Evolutionary conservation across 2,113 vertebrate species (phyloP).

Genomic region (Casuarius casuarius): DNA sequence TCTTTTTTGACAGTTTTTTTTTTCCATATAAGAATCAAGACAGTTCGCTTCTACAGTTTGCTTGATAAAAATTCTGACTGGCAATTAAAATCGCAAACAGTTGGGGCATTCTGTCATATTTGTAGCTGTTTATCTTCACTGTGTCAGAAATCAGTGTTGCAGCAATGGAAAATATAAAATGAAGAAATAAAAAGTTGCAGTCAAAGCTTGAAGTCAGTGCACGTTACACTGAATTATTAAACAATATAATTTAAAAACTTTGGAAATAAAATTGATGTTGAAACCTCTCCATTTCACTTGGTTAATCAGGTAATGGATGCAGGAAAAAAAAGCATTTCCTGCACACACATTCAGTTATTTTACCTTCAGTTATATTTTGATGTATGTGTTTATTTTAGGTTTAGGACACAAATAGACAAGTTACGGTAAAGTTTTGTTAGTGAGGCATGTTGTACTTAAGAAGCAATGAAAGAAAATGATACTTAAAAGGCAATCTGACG

Average conservation of each 20-base stretch:
- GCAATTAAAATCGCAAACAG: constrained; percentile 8
- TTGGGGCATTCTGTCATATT: background rate
- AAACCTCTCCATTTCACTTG: constrained; percentile 1
- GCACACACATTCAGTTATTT: background rate
- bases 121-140: constrained; percentile 12
- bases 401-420: background rate
- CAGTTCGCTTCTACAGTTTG: background rate
- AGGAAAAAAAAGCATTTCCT: background rate
- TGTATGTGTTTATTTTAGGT: background rate
- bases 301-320: background rate
- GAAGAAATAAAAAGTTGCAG: background rate
- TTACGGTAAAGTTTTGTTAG: background rate
- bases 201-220: background rate
- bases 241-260: constrained; percentile 31
- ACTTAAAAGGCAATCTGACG: background rate
- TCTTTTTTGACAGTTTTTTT: background rate
- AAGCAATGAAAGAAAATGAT: background rate
- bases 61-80: background rate
- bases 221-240: background rate
- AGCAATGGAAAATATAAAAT: constrained; percentile 16
- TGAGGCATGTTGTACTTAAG: accelerated
- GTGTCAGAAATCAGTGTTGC: constrained; percentile 28
- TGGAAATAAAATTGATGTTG: background rate
- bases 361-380: background rate
- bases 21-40: background rate